These are phyloP conservation scores for Tenualosa thibaudeaui DNA, from an alignment of 2,797 vertebrate genomes.

Conservation along the genomic window DNA sequence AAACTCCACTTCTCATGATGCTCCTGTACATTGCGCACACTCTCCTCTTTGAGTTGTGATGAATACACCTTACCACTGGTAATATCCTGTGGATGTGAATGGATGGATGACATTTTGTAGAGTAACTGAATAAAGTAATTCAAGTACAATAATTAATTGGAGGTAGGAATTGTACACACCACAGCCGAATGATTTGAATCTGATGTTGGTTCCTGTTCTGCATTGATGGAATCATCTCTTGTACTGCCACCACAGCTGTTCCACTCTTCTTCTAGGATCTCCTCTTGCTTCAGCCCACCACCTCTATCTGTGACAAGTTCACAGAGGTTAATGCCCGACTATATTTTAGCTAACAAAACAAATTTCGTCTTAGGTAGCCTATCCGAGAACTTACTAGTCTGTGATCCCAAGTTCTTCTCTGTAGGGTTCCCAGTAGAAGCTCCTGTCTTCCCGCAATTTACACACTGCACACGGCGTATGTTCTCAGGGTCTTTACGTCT, in stretches of 20 bases:
- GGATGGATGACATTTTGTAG: neutral
- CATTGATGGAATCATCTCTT: conserved; percentile 40
- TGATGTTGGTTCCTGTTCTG: conserved; percentile 39
- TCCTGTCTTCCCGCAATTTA: conserved; percentile 58
- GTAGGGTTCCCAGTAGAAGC: conserved; percentile 33
- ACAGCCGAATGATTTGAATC: conserved; percentile 34
- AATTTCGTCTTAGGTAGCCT: neutral
- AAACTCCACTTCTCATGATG: conserved; percentile 64
- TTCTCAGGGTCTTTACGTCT: conserved; percentile 55
- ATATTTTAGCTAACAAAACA: neutral
- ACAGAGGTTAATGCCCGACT: neutral
- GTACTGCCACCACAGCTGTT: conserved; percentile 51
- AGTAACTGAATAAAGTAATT: neutral
- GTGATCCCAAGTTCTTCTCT: conserved; percentile 31
- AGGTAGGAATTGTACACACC: conserved; percentile 45
- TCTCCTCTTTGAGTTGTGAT: conserved; percentile 68
- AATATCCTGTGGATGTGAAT: conserved; percentile 49
- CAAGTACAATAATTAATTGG: neutral
- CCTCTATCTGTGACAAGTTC: conserved; percentile 52
- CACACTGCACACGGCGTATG: neutral
- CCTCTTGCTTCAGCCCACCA: conserved; percentile 68
- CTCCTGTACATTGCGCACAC: conserved; percentile 49
- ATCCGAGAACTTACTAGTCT: conserved; percentile 54
- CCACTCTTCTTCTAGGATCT: conserved; percentile 47
- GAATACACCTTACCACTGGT: conserved; percentile 58